Conservation (phyloP, 1,140 invertebrate species). For the Gryllus bimaculatus region DNA sequence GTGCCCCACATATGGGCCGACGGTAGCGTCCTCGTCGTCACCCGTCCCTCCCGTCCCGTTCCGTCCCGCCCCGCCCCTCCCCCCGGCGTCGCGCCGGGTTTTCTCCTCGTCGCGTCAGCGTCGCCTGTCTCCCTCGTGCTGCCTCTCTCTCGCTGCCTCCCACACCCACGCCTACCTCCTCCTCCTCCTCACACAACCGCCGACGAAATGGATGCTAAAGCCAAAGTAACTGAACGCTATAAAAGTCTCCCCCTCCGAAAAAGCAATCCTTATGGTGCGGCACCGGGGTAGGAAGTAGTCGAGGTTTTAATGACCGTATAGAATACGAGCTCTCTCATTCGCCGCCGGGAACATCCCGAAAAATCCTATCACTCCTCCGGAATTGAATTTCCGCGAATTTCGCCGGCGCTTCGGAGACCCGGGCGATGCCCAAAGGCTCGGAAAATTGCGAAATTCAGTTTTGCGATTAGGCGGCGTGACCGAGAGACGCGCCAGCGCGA, state of each 20-base stretch:
- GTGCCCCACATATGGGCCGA: neutral
- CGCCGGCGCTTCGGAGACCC: neutral
- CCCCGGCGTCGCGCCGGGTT: too few relatives aligned
- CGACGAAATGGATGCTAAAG: neutral
- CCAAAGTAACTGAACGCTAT: neutral
- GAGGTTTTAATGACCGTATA: neutral
- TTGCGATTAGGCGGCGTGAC: neutral
- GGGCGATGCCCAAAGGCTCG: neutral
- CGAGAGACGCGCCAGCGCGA: neutral
- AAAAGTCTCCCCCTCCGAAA: neutral
- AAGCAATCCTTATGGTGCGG: neutral
- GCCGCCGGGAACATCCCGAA: neutral
- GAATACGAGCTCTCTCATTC: slow-evolving; percentile 3
- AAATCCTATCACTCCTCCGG: slow-evolving; percentile 3
- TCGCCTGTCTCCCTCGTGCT: neutral
- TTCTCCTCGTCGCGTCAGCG: neutral
- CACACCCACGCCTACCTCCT: neutral
- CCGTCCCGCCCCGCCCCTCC: neutral
- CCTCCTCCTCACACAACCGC: too few relatives aligned
- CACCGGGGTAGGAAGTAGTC: neutral
- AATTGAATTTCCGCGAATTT: slow-evolving; percentile 1
- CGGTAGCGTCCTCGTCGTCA: neutral
- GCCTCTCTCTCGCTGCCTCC: too few relatives aligned
- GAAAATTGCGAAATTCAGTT: neutral
- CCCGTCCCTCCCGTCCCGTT: neutral